Conservation (phyloP, 2,797 vertebrate genomes). For the Gambelia wislizenii region DNA sequence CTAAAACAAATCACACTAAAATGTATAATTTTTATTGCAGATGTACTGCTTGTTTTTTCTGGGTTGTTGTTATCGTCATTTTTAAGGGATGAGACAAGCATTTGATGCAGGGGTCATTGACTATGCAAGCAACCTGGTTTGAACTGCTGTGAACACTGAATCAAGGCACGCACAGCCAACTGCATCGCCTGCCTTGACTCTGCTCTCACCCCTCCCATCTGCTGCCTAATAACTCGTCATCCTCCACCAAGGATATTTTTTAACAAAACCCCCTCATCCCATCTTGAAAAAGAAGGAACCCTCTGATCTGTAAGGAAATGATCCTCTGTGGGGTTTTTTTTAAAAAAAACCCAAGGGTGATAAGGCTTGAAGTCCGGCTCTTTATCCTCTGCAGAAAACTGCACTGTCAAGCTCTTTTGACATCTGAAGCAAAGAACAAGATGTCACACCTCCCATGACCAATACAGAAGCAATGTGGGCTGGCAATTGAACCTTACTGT, state of each 20-base stretch:
- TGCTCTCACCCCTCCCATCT: background rate
- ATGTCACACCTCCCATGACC: no score
- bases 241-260: background rate
- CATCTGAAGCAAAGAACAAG: background rate
- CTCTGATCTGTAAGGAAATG: background rate
- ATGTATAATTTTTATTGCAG: background rate
- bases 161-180: background rate
- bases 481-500: no score
- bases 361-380: background rate
- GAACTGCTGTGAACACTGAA: background rate
- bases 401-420: background rate
- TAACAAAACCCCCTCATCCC: background rate
- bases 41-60: background rate
- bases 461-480: no score
- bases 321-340: background rate
- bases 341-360: no score
- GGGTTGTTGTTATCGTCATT: background rate
- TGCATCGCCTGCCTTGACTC: background rate
- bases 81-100: constrained; percentile 1
- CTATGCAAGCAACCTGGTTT: constrained; percentile 3
- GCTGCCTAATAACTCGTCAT: background rate
- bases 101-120: constrained; percentile 6
- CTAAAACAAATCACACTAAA: background rate
- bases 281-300: background rate
- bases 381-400: background rate